Evolutionary conservation across 2,888 invertebrate species (phyloP).

Genomic region (Boloria selene): DNA sequence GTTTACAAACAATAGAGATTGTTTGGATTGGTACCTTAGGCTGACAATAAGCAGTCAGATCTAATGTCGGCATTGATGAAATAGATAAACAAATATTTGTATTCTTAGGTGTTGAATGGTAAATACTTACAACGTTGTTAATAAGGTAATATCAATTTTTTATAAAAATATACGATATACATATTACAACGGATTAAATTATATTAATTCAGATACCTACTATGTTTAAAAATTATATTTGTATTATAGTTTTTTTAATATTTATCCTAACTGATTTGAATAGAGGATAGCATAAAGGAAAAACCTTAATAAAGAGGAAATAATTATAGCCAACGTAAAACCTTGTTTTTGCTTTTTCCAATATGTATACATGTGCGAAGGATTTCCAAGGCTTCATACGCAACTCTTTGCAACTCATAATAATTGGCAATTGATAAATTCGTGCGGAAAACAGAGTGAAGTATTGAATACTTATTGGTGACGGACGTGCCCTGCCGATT

Average conservation of each 20-base stretch:
- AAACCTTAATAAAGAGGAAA: slow-evolving; percentile 10
- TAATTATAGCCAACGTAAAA: not conserved
- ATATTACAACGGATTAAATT: too few species aligned
- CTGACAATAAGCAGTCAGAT: slow-evolving; percentile 30
- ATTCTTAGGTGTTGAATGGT: slow-evolving; percentile 18
- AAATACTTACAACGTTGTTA: too few species aligned
- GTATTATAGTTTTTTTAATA: too few species aligned
- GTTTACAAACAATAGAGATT: slow-evolving; percentile 65
- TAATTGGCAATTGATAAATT: slow-evolving; percentile 59
- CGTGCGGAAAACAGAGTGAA: slow-evolving; percentile 55
- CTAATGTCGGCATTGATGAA: slow-evolving; percentile 30
- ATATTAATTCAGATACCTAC: too few species aligned
- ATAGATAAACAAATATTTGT: slow-evolving; percentile 29
- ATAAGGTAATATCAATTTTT: too few species aligned
- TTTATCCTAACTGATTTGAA: too few species aligned
- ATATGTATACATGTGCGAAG: slow-evolving; percentile 39
- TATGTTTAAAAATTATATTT: too few species aligned
- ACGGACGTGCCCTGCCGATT: slow-evolving; percentile 55
- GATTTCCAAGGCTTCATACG: slow-evolving; percentile 55
- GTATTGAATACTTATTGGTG: slow-evolving; percentile 56
- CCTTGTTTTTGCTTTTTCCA: slow-evolving; percentile 14
- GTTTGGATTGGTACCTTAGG: slow-evolving; percentile 48
- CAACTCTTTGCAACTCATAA: slow-evolving; percentile 52
- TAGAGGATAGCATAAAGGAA: not conserved
- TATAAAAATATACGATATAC: too few species aligned